Percentiles rank a stretch among this genome's conserved stretches.
These are phyloP conservation scores for Hystrix cristata DNA, from an alignment of 2,113 vertebrate species.

Conservation along the genomic window DNA sequence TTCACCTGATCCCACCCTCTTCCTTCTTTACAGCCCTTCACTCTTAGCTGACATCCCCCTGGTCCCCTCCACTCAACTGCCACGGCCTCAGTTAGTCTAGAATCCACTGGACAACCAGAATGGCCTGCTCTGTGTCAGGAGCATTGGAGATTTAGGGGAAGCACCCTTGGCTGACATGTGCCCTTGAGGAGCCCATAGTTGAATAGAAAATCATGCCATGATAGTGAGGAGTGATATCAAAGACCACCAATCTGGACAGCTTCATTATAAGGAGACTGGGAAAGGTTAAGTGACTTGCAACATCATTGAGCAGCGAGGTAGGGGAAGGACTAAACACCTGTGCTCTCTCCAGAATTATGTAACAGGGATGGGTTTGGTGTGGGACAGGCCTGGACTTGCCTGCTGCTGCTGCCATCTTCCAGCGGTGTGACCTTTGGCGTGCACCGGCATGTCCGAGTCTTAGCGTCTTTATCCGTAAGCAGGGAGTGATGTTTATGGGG, in stretches of 20 bases:
- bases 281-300: background rate
- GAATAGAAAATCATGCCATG: background rate
- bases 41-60: background rate
- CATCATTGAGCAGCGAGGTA: background rate
- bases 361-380: background rate
- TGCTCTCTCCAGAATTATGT: background rate
- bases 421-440: background rate
- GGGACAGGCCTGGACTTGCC: background rate
- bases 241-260: background rate
- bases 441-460: background rate
- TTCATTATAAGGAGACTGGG: background rate
- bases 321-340: background rate
- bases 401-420: background rate
- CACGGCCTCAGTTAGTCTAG: background rate
- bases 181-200: background rate
- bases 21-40: background rate
- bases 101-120: background rate
- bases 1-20: background rate
- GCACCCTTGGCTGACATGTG: background rate
- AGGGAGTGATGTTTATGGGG: background rate
- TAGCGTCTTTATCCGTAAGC: background rate
- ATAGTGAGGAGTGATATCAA: background rate
- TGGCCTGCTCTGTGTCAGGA: background rate
- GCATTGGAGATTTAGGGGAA: background rate
- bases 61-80: background rate